phyloP scores from a whole-genome alignment of 35 echinoderm and acorn worm species.

The Strongylocentrotus purpuratus region DNA sequence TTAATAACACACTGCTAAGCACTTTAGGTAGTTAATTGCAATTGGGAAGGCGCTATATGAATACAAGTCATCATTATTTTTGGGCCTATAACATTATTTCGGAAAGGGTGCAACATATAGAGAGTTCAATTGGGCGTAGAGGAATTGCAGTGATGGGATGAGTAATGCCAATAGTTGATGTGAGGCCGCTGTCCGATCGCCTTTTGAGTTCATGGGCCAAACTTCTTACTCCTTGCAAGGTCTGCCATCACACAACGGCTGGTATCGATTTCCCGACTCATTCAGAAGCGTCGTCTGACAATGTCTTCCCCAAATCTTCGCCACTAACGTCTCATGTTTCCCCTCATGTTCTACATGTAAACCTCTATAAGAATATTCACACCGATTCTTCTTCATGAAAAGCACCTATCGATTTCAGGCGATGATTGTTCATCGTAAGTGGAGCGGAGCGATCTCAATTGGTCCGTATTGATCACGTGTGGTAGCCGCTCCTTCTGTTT shows the following conservation, averaged over 20 bases:
- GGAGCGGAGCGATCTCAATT: neutral
- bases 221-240: neutral
- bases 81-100: too few relatives aligned
- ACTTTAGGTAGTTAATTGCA: too few relatives aligned
- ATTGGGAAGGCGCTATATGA: too few relatives aligned
- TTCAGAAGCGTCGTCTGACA: neutral
- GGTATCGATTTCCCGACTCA: neutral
- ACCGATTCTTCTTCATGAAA: neutral
- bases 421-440: neutral
- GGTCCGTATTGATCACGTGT: neutral
- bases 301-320: neutral
- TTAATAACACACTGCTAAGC: too few relatives aligned
- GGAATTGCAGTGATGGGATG: too few relatives aligned
- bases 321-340: neutral
- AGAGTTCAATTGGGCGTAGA: too few relatives aligned
- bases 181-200: neutral
- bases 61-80: too few relatives aligned
- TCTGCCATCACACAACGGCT: neutral
- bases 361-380: neutral
- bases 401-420: neutral
- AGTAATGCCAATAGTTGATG: neutral
- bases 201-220: neutral
- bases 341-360: neutral
- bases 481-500: neutral
- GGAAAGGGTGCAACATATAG: too few relatives aligned